phyloP scores from a whole-genome alignment of 2,888 invertebrate species.

The Helobdella robusta region DNA sequence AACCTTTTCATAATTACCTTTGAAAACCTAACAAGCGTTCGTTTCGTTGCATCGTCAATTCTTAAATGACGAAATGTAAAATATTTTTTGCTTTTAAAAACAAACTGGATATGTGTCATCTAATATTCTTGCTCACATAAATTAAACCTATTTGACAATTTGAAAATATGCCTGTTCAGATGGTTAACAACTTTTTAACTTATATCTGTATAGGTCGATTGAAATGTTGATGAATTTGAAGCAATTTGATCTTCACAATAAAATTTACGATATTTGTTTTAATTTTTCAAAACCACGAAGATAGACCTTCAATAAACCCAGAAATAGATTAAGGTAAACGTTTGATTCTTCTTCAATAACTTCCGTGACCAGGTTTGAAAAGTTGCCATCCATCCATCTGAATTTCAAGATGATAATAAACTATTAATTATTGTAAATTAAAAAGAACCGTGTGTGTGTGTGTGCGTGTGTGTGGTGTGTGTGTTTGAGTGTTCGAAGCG shows the following conservation, averaged over 20 bases:
- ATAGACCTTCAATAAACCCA: constrained; percentile 66
- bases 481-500: too few relatives aligned
- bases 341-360: constrained; percentile 71
- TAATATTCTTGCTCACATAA: too few relatives aligned
- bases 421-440: neutral
- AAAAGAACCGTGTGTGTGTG: too few relatives aligned
- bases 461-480: too few relatives aligned
- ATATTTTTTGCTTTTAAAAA: too few relatives aligned
- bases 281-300: constrained; percentile 37
- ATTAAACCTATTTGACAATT: too few relatives aligned
- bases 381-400: constrained; percentile 83
- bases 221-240: neutral
- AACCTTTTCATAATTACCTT: constrained; percentile 15
- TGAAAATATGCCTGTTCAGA: neutral
- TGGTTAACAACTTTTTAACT: neutral
- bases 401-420: neutral
- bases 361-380: constrained; percentile 70
- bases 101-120: too few relatives aligned
- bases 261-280: constrained; percentile 39
- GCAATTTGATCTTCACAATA: neutral
- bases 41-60: neutral
- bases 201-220: neutral
- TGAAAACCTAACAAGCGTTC: neutral
- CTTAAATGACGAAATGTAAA: neutral
- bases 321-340: constrained; percentile 64